Base-by-base conservation (phyloP, 2,888 invertebrate species). In the Agriopis leucophaearia region DNA sequence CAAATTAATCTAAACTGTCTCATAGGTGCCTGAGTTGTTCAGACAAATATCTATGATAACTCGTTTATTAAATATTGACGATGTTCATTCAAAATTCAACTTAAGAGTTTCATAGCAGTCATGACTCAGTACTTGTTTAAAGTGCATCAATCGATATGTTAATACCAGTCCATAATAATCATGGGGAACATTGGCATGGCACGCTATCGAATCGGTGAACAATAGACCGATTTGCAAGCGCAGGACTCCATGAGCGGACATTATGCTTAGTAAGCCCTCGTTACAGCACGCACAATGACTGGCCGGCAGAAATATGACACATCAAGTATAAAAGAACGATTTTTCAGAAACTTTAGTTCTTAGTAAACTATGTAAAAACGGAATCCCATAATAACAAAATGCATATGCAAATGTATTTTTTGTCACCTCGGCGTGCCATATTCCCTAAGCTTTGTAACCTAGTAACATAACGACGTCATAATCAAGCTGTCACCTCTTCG, bases 401-500 rank as follows among this genome's bases (percentile, higher is more conserved):
- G 12, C 15, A 15, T 45, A 45, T 1, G 1, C 9, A 35, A 9
- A 15, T 42, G 18, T 18, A 56, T 15, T 47, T 35, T 40, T 57
- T 15, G 13, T 44, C 35, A 16, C 15, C 10, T 55, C 56, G 57
- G 40, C n/a, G 57, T 63, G 63, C 48, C 57, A 63, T 58, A 67
- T 62, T 27, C 8, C 12, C 12, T 47, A 8, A 42, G 42, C 44
- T 44, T 6, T 12, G 50, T 48, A 27, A 59, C 59, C 47, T 61
- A 59, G 48, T 48, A 66, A 40, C 42, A 55, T 44, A 55, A 72
- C 73, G 79, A 78, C 76, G 80, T 76, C 75, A 79, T 80, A 76
- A 78, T 71, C 75, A 83, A 84, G 70, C 85, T 81, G 91, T 95
- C 94, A 99, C 99, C 99, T 99, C 99, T 96, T 99, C 99, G 94